Percentiles rank a stretch among this genome's conserved stretches.
These are phyloP conservation scores for Zaprionus taronus DNA, from an alignment of 1,140 invertebrate genomes.

Conservation along the genomic window DNA sequence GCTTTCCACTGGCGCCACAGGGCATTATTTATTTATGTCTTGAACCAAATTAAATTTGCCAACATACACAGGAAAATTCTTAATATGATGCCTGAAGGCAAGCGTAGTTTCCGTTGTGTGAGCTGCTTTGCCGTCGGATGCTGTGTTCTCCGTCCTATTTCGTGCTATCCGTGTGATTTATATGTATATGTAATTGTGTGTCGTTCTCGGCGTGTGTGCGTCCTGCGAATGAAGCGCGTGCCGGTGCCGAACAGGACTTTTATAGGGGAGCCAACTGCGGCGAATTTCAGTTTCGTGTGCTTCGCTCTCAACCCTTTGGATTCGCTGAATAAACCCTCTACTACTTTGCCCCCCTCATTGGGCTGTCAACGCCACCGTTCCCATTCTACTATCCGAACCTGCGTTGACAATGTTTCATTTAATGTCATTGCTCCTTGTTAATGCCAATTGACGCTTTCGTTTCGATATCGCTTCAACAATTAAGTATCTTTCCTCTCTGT, in stretches of 20 bases:
- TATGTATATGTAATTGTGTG: conserved; percentile 30
- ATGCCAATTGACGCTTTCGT: conserved; percentile 68
- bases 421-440: conserved; percentile 77
- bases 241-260: conserved; percentile 46
- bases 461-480: conserved; percentile 59
- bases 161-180: conserved; percentile 19
- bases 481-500: conserved; percentile 46
- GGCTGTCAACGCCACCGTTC: conserved; percentile 23
- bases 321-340: background rate
- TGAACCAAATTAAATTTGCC: conserved; percentile 25
- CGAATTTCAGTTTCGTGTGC: conserved; percentile 14
- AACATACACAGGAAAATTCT: conserved; percentile 25
- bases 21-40: conserved; percentile 30
- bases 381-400: background rate
- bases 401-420: conserved; percentile 60
- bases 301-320: conserved; percentile 23
- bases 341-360: background rate
- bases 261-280: conserved; percentile 45
- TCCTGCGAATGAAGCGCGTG: conserved; percentile 61
- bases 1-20: conserved; percentile 2
- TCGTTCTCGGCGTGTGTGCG: conserved; percentile 28
- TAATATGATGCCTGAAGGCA: conserved; percentile 11
- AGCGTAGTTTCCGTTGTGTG: background rate
- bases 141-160: conserved; percentile 1
- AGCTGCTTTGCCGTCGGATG: background rate